Evolutionary conservation across 1,140 invertebrate species (phyloP).

Genomic region (Bombus turneri): DNA sequence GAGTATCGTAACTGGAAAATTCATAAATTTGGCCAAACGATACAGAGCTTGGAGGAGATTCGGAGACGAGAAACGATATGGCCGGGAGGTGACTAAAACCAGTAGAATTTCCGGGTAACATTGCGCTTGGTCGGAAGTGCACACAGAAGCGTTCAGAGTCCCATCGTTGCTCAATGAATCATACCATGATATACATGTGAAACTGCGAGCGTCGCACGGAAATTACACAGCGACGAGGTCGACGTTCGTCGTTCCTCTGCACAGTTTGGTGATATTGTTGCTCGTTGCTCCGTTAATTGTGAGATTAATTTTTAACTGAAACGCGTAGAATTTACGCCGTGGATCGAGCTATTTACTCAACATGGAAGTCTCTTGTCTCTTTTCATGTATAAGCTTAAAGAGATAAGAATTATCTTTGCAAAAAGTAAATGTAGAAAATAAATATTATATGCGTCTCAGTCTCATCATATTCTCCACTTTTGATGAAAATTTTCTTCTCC

Average conservation of each 20-base stretch:
- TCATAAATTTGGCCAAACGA: neutral
- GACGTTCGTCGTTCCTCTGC: neutral
- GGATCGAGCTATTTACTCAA: neutral
- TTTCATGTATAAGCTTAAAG: no score
- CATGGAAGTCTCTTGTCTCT: neutral
- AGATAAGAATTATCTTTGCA: no score
- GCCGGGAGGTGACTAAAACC: neutral
- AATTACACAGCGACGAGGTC: slow-evolving; percentile 23
- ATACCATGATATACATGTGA: slow-evolving; percentile 6
- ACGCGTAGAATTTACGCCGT: neutral
- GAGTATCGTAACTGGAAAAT: no score
- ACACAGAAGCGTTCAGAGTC: slow-evolving; percentile 27
- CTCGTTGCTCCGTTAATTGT: neutral
- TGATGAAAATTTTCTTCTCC: no score
- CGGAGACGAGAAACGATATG: neutral
- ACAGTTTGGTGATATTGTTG: neutral
- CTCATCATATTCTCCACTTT: no score
- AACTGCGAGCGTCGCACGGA: slow-evolving; percentile 8
- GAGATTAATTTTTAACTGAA: neutral
- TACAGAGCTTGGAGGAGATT: neutral
- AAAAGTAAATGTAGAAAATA: no score
- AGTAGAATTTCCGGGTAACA: slow-evolving; percentile 22
- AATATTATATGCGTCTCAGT: no score
- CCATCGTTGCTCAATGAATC: slow-evolving; percentile 37
- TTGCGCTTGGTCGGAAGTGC: slow-evolving; percentile 27